Percentiles rank a stretch among this genome's conserved stretches.
phyloP scores from a whole-genome alignment of 2,888 invertebrate species.

The Abscondita cerata region DNA sequence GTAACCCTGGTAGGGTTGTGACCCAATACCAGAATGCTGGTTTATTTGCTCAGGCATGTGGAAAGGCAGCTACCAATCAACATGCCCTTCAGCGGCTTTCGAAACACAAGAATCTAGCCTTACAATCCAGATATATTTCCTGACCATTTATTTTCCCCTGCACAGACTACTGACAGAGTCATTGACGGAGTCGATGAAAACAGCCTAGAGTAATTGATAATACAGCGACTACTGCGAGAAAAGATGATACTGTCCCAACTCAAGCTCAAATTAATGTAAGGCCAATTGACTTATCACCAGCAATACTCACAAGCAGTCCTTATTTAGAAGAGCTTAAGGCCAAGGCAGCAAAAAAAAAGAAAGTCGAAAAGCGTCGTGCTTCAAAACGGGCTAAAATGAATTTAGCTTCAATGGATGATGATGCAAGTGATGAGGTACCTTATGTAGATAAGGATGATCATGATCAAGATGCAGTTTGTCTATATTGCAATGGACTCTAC shows the following conservation, averaged over 20 bases:
- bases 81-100: slow-evolving; percentile 14
- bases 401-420: background rate
- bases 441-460: background rate
- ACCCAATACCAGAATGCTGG: slow-evolving; percentile 6
- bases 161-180: background rate
- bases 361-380: slow-evolving; percentile 1
- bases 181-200: too few species aligned
- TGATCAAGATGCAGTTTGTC: too few species aligned
- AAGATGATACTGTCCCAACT: too few species aligned
- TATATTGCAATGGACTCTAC: too few species aligned
- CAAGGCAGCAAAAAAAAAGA: background rate
- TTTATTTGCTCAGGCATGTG: slow-evolving; percentile 13
- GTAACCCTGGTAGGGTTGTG: slow-evolving; percentile 12
- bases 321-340: slow-evolving; percentile 5
- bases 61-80: slow-evolving; percentile 14
- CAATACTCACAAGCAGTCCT: slow-evolving; percentile 2
- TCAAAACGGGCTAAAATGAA: background rate
- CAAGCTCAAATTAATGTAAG: too few species aligned
- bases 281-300: too few species aligned
- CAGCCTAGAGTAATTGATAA: too few species aligned
- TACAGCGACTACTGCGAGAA: too few species aligned
- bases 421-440: background rate
- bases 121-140: slow-evolving; percentile 7
- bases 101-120: slow-evolving; percentile 9
- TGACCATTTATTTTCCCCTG: slow-evolving; percentile 9